phyloP scores from a whole-genome alignment of 2,113 vertebrate species.

The Cryptomyrus ogoouensis region DNA sequence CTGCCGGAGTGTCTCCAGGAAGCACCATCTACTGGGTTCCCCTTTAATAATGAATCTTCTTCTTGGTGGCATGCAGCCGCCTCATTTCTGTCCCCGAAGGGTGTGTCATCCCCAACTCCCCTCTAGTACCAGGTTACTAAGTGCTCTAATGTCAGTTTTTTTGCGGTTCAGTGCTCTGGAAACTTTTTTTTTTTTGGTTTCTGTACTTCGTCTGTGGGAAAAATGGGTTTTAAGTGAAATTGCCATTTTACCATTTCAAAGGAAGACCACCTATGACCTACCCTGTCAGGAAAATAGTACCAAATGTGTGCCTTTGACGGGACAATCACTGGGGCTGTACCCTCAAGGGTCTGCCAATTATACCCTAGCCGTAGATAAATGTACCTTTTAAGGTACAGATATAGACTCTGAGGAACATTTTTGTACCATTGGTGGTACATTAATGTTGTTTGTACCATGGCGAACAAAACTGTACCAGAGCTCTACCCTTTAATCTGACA shows the following conservation, averaged over 20 bases:
- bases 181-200: not conserved
- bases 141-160: not conserved
- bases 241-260: not conserved
- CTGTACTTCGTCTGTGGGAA: not conserved
- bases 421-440: not conserved
- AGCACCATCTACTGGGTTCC: not conserved
- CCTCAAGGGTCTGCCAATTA: not conserved
- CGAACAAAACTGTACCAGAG: not conserved
- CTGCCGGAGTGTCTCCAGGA: not conserved
- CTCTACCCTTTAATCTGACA: not conserved
- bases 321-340: not conserved
- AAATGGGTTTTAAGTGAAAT: not conserved
- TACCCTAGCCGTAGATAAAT: not conserved
- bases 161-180: not conserved
- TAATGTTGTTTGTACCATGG: not conserved
- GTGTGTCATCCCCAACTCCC: not conserved
- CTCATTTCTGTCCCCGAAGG: not conserved
- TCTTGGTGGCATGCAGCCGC: not conserved
- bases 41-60: constrained; percentile 2
- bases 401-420: not conserved
- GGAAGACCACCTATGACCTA: not conserved
- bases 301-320: not conserved
- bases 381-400: not conserved
- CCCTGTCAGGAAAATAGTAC: not conserved
- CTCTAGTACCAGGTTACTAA: not conserved